Evolutionary conservation across 2,888 invertebrate genomes (phyloP), one percentile per base, ranked within the genome.

Genomic region (Cartodere bifasciata): DNA sequence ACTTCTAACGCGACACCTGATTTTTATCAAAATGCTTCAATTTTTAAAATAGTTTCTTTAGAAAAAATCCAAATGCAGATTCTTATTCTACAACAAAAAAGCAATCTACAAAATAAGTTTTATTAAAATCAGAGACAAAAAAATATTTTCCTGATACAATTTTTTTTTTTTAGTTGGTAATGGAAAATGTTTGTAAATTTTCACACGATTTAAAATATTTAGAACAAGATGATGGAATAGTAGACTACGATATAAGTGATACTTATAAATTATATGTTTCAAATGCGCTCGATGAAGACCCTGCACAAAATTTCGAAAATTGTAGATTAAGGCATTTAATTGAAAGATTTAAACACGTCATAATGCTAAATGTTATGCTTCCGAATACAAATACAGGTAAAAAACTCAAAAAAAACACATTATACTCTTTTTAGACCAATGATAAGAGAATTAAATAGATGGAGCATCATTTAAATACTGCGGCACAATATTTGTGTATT

Each of bases 361-460:
- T 77, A 37, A 67, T 69, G 39, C 53, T 81, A 32, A 67, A 67
- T 46, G 56, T 80, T 29, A 58, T 65, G 40, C 61, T 81, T 37
- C 81, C 81, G 7, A 68, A 71, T 39, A 65, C 66, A 11, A 69
- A 68, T 49, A 61, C 67, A 53, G 68, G 71, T 67, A 63, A 56
- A 46, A 54, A 7, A 22, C 31, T 31, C 10, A 16, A 11, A 9
- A 23, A 23, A 30, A 22, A 16, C 10, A 24, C 17, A 7, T 34
- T 34, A 9, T 36, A 12, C 25, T 12, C 16, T 26, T 35, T 13
- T n/a, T n/a, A n/a, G n/a, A n/a, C n/a, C n/a, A n/a, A n/a, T n/a
- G n/a, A n/a, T n/a, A n/a, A n/a, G n/a, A n/a, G n/a, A n/a, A n/a
- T n/a, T n/a, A n/a, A n/a, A n/a, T n/a, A n/a, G n/a, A n/a, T n/a